These are phyloP conservation scores for Thelaira solivaga DNA, from an alignment of 2,888 invertebrate species.

Conservation along the genomic window DNA sequence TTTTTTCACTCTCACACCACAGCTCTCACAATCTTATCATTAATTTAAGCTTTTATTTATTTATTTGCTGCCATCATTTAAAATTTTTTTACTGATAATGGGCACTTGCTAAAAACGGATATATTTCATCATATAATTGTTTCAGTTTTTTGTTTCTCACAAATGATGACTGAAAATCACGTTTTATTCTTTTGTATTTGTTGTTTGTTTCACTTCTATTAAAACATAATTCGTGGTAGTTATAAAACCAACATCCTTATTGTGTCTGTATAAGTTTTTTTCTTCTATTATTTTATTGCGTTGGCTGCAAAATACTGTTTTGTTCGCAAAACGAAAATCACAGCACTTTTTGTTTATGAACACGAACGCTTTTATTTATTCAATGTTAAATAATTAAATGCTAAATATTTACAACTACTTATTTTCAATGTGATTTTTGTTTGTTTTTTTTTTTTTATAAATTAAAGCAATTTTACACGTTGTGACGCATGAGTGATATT, in stretches of 20 bases:
- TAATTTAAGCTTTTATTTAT: neutral
- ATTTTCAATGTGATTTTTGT: too few species aligned
- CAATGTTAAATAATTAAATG: neutral
- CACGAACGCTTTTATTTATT: neutral
- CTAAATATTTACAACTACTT: too few species aligned
- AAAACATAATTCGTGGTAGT: neutral
- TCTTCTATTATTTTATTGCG: neutral
- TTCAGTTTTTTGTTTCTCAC: conserved; percentile 15
- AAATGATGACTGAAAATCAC: conserved; percentile 11
- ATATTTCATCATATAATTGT: conserved; percentile 28
- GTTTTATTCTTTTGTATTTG: conserved; percentile 8
- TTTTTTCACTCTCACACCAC: too few species aligned
- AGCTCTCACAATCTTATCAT: neutral
- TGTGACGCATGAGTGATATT: conserved; percentile 7
- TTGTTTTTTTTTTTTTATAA: neutral
- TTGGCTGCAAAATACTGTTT: neutral
- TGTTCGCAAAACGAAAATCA: neutral
- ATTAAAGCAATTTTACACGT: neutral
- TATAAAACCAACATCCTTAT: neutral
- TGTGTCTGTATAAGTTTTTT: conserved; percentile 3
- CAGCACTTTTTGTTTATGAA: conserved; percentile 1
- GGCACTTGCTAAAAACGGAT: conserved; percentile 20
- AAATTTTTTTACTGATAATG: neutral
- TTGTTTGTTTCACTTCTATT: neutral
- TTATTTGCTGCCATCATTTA: neutral